Evolutionary conservation across 1,140 invertebrate genomes (phyloP), one percentile per base, ranked within the genome.

Genomic region (Ceratina japonica): DNA sequence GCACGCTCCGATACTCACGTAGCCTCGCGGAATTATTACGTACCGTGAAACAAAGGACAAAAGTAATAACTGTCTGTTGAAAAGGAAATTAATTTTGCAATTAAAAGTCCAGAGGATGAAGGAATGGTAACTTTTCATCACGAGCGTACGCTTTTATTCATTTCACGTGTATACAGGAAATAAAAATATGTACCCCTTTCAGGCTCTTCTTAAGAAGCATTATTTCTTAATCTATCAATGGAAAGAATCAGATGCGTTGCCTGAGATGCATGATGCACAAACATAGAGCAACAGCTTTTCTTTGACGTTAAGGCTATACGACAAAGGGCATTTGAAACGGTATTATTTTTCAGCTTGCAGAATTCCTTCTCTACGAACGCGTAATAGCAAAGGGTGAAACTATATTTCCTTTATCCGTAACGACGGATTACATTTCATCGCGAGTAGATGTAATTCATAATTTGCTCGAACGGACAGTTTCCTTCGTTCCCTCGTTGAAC

Each of bases 381-480:
- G 49, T 13, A 64, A 8, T 10, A 2, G 18, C 5, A 59, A 18
- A 12, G 10, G 7, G 20, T 8, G n/a, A 49, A 49, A 51, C 64
- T 20, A 37, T 76, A 59, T 44, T 31, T 58, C 37, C 37, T 44
- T 72, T 78, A 72, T 72, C 68, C 31, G 20, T 49, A 15, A 20
- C 49, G 22, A 72, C 49, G 61, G 51, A 56, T 72, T 56, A 63
- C 62, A 44, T n/a, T n/a, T 56, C 16, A 44, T 7, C 37, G 5
- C 13, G 2, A 5, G 0, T n/a, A 10, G n/a, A 7, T 15, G 44
- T 68, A 44, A 76, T 70, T 66, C 56, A 15, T 49, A 51, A 80
- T 80, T 80, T 70, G 64, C 37, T 2, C 61, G 22, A 37, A 64
- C 7, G 13, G 20, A 7, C 51, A 16, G 16, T 61, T 20, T 16